These are phyloP conservation scores for Laticauda laticaudata DNA, from an alignment of 2,113 vertebrate genomes.

Conservation along the genomic window DNA sequence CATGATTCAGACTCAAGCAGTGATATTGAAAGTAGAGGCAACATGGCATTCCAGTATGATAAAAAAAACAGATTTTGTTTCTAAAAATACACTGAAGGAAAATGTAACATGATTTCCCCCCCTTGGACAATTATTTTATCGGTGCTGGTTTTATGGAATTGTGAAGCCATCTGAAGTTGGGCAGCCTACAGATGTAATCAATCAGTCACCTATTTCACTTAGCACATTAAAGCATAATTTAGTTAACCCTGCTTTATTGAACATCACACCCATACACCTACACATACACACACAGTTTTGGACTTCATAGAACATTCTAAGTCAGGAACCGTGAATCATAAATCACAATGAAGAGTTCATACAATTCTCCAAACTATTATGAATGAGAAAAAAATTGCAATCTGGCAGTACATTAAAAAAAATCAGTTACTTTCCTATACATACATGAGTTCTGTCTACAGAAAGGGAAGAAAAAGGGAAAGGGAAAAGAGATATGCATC, in stretches of 20 bases:
- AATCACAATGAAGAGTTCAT: neutral
- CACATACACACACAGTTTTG: neutral
- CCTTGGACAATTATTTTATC: neutral
- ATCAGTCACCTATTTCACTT: neutral
- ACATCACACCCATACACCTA: too few species aligned
- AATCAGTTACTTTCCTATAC: neutral
- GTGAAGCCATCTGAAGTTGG: neutral
- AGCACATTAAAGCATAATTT: neutral
- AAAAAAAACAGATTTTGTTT: neutral
- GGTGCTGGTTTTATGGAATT: neutral
- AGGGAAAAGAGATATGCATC: neutral
- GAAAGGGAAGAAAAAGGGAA: neutral
- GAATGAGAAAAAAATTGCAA: neutral
- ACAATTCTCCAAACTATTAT: neutral
- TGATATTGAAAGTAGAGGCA: neutral
- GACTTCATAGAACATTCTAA: neutral
- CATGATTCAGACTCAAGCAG: neutral
- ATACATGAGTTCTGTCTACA: neutral
- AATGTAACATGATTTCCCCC: neutral
- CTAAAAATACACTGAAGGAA: neutral
- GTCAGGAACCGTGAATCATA: neutral
- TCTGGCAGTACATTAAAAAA: neutral
- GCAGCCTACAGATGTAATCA: neutral
- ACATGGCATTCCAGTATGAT: neutral
- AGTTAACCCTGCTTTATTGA: neutral